A percentile compares a stretch with the other conserved stretches of the same genome.
Conservation (phyloP, 2,113 vertebrate species). For the Ranitomeya variabilis region DNA sequence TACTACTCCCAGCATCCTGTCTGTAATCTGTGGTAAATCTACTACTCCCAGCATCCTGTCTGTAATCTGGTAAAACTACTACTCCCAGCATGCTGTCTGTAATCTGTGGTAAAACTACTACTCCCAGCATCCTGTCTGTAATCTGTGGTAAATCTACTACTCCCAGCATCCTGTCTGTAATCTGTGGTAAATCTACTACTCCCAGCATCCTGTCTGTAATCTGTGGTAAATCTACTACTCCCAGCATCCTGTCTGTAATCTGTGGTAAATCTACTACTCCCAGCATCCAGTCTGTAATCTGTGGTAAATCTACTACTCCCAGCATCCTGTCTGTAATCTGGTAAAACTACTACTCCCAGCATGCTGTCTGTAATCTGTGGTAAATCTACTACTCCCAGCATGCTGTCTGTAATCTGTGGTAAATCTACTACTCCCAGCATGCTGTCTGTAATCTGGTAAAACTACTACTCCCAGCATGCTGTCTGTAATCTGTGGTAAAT, state of each 20-base stretch:
- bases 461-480: background rate
- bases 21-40: background rate
- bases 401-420: too few species aligned
- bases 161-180: too few species aligned
- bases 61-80: background rate
- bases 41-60: background rate
- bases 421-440: too few species aligned
- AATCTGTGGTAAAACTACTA: too few species aligned
- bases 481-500: background rate
- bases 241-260: background rate
- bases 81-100: background rate
- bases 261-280: background rate
- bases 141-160: too few species aligned
- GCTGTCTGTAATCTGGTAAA: too few species aligned
- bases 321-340: background rate
- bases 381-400: too few species aligned
- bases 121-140: too few species aligned
- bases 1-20: background rate
- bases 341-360: too few species aligned
- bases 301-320: background rate
- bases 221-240: background rate
- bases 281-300: background rate
- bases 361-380: too few species aligned
- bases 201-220: too few species aligned
- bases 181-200: too few species aligned